These are phyloP conservation scores for Xestia rhomboidea DNA, from an alignment of 2,888 invertebrate species.

Conservation along the genomic window DNA sequence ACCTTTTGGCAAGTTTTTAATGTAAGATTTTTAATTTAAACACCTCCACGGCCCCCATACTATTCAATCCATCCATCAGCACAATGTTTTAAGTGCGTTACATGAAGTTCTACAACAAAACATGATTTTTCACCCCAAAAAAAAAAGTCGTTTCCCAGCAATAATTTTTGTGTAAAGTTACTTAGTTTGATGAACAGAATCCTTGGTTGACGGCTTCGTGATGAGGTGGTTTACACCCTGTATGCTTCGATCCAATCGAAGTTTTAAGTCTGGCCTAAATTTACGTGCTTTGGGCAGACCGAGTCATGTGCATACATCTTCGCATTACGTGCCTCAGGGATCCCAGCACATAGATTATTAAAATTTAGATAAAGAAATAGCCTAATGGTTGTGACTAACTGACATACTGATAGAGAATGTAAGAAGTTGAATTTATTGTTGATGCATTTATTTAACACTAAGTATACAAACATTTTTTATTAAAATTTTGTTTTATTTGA, in stretches of 20 bases:
- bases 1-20: no score
- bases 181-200: no score
- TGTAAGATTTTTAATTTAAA: no score
- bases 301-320: neutral
- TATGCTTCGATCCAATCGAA: slow-evolving; percentile 4
- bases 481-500: slow-evolving; percentile 25
- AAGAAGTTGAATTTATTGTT: slow-evolving; percentile 42
- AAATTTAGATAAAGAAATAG: neutral
- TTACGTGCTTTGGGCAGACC: neutral
- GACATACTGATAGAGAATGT: slow-evolving; percentile 21
- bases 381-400: slow-evolving; percentile 45
- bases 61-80: no score
- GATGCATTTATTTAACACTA: slow-evolving; percentile 55
- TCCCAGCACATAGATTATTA: neutral
- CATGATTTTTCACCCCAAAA: no score
- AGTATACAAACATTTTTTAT: slow-evolving; percentile 41
- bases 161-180: no score
- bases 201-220: no score
- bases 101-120: no score
- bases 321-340: neutral
- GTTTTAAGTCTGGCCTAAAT: neutral
- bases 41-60: no score
- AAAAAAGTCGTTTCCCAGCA: no score
- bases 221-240: no score
- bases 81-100: no score